Base-by-base conservation (phyloP, 2,888 invertebrate species). In the Polia nebulosa region DNA sequence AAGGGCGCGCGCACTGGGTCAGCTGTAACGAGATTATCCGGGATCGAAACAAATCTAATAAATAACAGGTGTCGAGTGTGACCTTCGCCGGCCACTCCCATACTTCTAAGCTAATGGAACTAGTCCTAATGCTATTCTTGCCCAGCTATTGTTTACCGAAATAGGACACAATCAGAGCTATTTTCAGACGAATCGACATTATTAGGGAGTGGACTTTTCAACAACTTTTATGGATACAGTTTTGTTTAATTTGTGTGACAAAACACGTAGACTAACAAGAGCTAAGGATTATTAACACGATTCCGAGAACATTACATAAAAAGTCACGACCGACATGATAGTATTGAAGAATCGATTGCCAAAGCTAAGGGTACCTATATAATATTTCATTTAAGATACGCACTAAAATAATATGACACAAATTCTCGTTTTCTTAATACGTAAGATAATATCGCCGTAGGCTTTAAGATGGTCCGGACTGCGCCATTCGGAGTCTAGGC, bases 11-110 rank as follows among this genome's bases (percentile, higher is more conserved):
- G 66, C 68, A 82, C 72, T 76, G 80, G 87, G 87, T 84, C 86
- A 85, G 81, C 79, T 63, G 77, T 93, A 93, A 94, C 89, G 85
- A 90, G 93, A 94, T 94, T 94, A 94, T 92, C 90, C 83, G 82
- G 87, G 88, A 91, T 93, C 91, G 90, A 90, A 92, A 91, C 90
- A 93, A 94, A 94, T 93, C 93, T 92, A 94, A 94, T 94, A 94
- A 93, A 94, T 91, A 90, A 87, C 90, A 92, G 92, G 91, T 93
- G 91, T 89, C 89, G 87, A 86, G 82, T 83, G 72, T 82, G 88
- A 87, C 90, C 91, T 91, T 91, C 85, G 79, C 78, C 73, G 57
- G 72, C 85, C 89, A 77, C 87, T 85, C 86, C 86, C 80, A 77
- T 85, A 85, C 82, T 83, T 58, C 64, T 55, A 66, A 72, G 70